Percentiles rank a stretch among this genome's conserved stretches.
Conservation (phyloP, 2,888 invertebrate genomes). For the Thera obeliscata region DNA sequence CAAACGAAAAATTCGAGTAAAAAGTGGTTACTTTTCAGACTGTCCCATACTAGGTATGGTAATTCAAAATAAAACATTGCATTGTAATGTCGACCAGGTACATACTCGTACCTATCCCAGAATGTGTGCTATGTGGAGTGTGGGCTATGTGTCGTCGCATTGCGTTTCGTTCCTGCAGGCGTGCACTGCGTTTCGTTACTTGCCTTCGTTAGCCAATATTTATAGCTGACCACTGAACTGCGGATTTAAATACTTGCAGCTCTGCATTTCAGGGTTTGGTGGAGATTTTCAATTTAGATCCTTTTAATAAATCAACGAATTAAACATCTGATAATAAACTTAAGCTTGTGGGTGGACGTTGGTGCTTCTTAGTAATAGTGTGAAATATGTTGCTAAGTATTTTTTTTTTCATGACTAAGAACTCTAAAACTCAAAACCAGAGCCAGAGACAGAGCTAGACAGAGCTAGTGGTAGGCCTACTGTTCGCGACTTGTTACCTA, state of each 20-base stretch:
- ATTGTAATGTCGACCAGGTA: slow-evolving; percentile 7
- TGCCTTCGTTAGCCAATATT: slow-evolving; percentile 31
- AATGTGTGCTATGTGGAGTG: slow-evolving; percentile 31
- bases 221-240: slow-evolving; percentile 28
- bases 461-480: too few species aligned
- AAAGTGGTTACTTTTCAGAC: background rate
- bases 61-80: slow-evolving; percentile 16
- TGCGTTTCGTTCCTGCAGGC: slow-evolving; percentile 31
- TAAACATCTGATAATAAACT: background rate
- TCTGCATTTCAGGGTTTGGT: slow-evolving; percentile 4
- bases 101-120: slow-evolving; percentile 11
- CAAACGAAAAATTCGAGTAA: background rate
- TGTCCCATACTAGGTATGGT: background rate
- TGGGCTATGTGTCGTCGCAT: slow-evolving; percentile 38
- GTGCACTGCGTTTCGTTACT: slow-evolving; percentile 12
- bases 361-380: background rate
- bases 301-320: slow-evolving; percentile 6
- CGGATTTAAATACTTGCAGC: slow-evolving; percentile 32
- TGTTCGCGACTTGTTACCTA: too few species aligned
- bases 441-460: too few species aligned
- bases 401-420: too few species aligned
- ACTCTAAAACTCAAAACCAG: too few species aligned
- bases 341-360: background rate
- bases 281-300: slow-evolving; percentile 22
- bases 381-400: background rate